These are phyloP conservation scores for Drosophila tani DNA, from an alignment of 1,140 invertebrate species.

Conservation along the genomic window DNA sequence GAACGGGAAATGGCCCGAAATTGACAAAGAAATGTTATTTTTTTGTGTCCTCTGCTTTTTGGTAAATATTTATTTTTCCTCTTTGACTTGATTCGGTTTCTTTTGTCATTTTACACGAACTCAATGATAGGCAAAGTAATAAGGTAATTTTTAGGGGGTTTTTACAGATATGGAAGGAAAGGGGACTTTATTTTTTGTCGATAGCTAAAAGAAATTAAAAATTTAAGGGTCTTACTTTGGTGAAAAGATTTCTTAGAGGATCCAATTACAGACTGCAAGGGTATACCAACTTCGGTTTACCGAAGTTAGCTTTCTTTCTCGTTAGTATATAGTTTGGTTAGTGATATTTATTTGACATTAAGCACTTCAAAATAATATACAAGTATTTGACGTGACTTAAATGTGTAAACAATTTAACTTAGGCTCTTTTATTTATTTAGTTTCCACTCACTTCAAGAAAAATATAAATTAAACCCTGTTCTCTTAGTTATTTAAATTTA, in stretches of 20 bases:
- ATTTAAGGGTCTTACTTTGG: not conserved
- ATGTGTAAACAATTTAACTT: no score
- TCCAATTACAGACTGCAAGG: no score
- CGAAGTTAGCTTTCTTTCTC: no score
- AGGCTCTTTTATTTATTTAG: no score
- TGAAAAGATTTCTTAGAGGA: no score
- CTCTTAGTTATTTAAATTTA: not conserved
- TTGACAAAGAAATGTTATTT: slow-evolving; percentile 50
- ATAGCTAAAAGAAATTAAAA: not conserved
- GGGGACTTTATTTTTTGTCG: not conserved
- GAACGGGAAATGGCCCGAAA: slow-evolving; percentile 20
- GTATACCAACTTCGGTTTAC: no score
- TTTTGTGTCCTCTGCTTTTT: slow-evolving; percentile 30
- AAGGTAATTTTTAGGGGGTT: not conserved
- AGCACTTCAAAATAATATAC: no score
- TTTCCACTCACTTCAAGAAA: no score
- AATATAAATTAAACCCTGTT: no score
- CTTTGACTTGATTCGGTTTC: slow-evolving; percentile 29
- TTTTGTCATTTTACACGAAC: slow-evolving; percentile 9
- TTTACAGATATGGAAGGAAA: slow-evolving; percentile 13
- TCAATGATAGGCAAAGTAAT: slow-evolving; percentile 22
- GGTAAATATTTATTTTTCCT: slow-evolving; percentile 56
- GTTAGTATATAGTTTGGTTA: no score
- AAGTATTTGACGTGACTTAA: no score
- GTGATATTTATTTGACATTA: no score